Percentiles rank a stretch among this genome's conserved stretches.
Evolutionary conservation across 2,888 invertebrate genomes (phyloP).

Genomic region (Cataglyphis altisquamis): DNA sequence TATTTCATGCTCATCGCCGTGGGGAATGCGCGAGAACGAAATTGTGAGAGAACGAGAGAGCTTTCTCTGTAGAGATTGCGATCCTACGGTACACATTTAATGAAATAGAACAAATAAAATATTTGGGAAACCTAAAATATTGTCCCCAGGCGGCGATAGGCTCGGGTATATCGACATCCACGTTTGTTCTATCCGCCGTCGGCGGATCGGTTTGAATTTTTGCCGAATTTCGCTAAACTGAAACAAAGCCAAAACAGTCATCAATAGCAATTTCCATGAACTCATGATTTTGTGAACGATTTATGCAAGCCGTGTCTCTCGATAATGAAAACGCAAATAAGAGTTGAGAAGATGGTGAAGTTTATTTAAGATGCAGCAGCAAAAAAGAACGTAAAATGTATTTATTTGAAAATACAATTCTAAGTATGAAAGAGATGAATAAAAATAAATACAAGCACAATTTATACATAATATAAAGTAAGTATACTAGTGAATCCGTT

Average conservation of each 20-base stretch:
- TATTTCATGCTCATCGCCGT: neutral
- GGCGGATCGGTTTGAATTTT: neutral
- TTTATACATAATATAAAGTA: neutral
- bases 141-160: neutral
- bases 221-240: neutral
- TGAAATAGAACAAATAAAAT: conserved; percentile 42
- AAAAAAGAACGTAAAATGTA: neutral
- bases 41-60: neutral
- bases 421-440: neutral
- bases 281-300: neutral
- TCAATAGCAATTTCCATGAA: conserved; percentile 39
- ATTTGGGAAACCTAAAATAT: conserved; percentile 29
- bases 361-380: neutral
- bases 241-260: conserved; percentile 4
- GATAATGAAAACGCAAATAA: neutral
- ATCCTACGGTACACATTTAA: conserved; percentile 1
- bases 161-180: neutral
- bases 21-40: conserved; percentile 8
- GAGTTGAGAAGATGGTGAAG: neutral
- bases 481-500: neutral
- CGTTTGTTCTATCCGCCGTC: neutral
- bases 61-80: neutral
- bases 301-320: neutral
- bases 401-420: neutral
- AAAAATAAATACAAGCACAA: neutral